Base-by-base conservation (phyloP, 2,113 vertebrate species). In the Chaetura pelagica region DNA sequence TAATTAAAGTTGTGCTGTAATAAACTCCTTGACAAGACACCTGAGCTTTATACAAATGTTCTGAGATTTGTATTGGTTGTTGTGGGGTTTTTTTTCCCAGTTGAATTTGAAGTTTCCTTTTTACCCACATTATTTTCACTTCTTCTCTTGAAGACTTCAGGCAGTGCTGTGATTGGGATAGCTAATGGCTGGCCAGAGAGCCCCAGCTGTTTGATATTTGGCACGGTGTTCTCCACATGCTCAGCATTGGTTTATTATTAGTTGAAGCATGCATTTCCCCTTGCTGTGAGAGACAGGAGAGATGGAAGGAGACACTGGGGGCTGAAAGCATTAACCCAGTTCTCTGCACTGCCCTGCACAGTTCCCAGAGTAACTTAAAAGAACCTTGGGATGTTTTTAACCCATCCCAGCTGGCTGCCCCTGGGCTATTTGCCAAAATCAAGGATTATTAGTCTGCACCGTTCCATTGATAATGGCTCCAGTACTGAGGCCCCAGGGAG, bases 401-500 rank as follows among this genome's bases (percentile, higher is more conserved):
- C 75, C 82, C 48, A 67, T 77, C 84, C 64, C 90, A 83, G 83
- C 75, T 96, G 93, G 63, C 90, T 94, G 63, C 63, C 82, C 75
- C 30, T 80, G 55, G 93, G 92, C 93, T 95, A 83, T 93, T 94
- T 91, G 94, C 91, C 94, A 84, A 90, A 96, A 90, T 83, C 55
- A 69, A 83, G 85, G 82, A 88, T 96, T 96, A 93, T 93, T 96
- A 96, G 92, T 74, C 84, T 0, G 6, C 52, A 77, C 52, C 1
- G 0, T 94, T 95, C 92, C 92, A 83, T 74, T 94, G 95, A 71
- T 93, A 78, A 95, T 94, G 75, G 32, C 75, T 88, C 29, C 0
- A 0, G 61, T 46, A 61, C 38, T 83, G 78, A 95, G 89, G 72
- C 91, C 95, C 61, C 0, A 0, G 93, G 91, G 94, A 94, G 40